A percentile compares a stretch with the other conserved stretches of the same genome.
These are phyloP conservation scores for Drosophila yooni DNA, from an alignment of 2,888 invertebrate species.

Conservation along the genomic window DNA sequence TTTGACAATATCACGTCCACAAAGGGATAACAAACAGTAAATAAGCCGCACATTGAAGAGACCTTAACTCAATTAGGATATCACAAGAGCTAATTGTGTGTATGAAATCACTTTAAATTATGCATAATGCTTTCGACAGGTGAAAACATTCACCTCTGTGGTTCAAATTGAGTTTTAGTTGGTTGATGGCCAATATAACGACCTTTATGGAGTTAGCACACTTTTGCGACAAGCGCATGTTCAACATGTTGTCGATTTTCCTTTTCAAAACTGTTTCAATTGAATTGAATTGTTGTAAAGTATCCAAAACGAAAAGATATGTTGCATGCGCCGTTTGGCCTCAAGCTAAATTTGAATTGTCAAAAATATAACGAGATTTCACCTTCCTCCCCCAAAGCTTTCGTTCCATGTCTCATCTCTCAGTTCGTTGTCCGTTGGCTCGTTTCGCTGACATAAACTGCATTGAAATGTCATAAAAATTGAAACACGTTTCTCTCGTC, in stretches of 20 bases:
- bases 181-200: not conserved
- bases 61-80: slow-evolving; percentile 44
- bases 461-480: slow-evolving; percentile 78
- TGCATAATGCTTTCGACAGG: slow-evolving; percentile 37
- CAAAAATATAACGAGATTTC: slow-evolving; percentile 69
- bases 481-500: slow-evolving; percentile 63
- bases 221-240: slow-evolving; percentile 8
- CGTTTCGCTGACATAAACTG: slow-evolving; percentile 72
- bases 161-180: not conserved
- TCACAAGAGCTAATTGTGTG: slow-evolving; percentile 41
- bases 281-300: slow-evolving; percentile 61
- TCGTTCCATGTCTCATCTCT: not conserved
- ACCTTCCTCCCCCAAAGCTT: not conserved
- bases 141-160: not conserved
- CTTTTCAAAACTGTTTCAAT: slow-evolving; percentile 34
- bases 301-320: slow-evolving; percentile 48
- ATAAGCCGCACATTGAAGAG: slow-evolving; percentile 51
- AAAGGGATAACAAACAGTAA: slow-evolving; percentile 29
- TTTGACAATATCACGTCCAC: slow-evolving; percentile 35
- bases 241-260: not conserved
- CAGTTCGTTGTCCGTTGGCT: slow-evolving; percentile 49
- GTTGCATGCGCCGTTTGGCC: slow-evolving; percentile 31
- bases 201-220: not conserved
- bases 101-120: slow-evolving; percentile 45
- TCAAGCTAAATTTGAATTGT: slow-evolving; percentile 67